These are phyloP conservation scores for Myrmophylax atrothorax DNA, from an alignment of 2,113 vertebrate genomes.

Conservation along the genomic window DNA sequence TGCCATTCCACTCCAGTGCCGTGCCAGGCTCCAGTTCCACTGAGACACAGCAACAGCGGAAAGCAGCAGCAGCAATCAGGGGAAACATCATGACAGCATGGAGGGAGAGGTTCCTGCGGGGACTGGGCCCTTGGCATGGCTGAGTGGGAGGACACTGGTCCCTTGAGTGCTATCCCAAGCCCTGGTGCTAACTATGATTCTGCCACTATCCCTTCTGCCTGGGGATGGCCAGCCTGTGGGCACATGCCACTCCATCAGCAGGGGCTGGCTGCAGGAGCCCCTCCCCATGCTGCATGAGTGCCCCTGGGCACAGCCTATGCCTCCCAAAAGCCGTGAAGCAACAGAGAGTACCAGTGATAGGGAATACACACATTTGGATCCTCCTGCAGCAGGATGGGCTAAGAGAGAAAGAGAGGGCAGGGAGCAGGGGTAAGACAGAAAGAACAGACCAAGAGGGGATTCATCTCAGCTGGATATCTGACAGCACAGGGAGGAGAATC, in stretches of 20 bases:
- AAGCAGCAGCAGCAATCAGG: background rate
- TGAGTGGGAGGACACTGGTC: background rate
- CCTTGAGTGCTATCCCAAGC: background rate
- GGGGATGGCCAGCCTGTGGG: background rate
- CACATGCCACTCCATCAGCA: background rate
- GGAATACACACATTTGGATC: slow-evolving; percentile 85
- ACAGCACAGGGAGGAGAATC: background rate
- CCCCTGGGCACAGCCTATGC: slow-evolving; percentile 6
- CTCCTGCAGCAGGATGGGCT: slow-evolving; percentile 80
- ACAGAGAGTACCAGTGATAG: slow-evolving; percentile 66
- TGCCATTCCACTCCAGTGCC: background rate
- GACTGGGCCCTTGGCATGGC: background rate
- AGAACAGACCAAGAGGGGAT: slow-evolving; percentile 73
- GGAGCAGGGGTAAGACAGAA: slow-evolving; percentile 62
- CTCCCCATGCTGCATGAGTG: slow-evolving; percentile 42
- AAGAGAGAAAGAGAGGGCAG: slow-evolving; percentile 66
- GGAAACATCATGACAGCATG: slow-evolving; percentile 19
- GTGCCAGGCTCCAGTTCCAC: background rate
- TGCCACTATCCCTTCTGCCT: background rate
- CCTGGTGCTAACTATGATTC: fast-evolving
- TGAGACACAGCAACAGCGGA: background rate
- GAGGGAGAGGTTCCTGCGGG: background rate
- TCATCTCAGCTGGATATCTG: slow-evolving; percentile 41
- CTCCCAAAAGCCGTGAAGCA: slow-evolving; percentile 62
- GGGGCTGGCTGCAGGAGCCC: background rate